These are phyloP conservation scores for Tachyglossus aculeatus DNA, from an alignment of 2,797 vertebrate species.

Conservation along the genomic window DNA sequence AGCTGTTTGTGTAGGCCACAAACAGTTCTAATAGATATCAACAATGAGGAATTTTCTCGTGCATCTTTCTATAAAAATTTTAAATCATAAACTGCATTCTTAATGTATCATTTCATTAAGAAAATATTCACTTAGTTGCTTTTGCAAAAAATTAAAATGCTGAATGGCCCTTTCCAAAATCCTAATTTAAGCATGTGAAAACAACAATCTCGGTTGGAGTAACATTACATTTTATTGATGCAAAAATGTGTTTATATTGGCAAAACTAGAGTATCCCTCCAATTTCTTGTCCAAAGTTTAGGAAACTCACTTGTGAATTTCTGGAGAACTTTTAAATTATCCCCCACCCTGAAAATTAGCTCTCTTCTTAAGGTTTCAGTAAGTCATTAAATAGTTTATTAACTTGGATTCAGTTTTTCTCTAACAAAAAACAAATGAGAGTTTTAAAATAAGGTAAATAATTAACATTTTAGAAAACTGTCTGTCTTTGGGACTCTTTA, in stretches of 20 bases:
- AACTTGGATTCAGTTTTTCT: slow-evolving; percentile 58
- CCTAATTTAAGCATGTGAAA: slow-evolving; percentile 13
- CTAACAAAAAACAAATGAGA: slow-evolving; percentile 67
- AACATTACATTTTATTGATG: slow-evolving; percentile 57
- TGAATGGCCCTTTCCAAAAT: slow-evolving; percentile 11
- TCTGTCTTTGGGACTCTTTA: slow-evolving; percentile 53
- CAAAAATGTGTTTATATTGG: slow-evolving; percentile 45
- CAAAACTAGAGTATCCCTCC: slow-evolving; percentile 65
- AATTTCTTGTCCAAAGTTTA: slow-evolving; percentile 56
- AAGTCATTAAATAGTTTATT: slow-evolving; percentile 68
- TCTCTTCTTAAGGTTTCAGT: slow-evolving; percentile 66
- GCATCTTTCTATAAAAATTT: slow-evolving; percentile 1
- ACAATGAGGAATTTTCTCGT: background rate
- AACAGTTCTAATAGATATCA: background rate
- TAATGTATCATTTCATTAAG: background rate
- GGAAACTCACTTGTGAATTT: slow-evolving; percentile 48
- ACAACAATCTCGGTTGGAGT: slow-evolving; percentile 47
- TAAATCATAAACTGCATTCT: background rate
- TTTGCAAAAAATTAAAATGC: background rate
- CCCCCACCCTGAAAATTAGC: slow-evolving; percentile 51
- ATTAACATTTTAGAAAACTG: slow-evolving; percentile 64
- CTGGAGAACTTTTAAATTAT: slow-evolving; percentile 49
- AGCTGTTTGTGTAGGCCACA: background rate
- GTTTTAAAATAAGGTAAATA: slow-evolving; percentile 60
- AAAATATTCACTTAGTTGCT: background rate